phyloP scores from a whole-genome alignment of 2,888 invertebrate genomes.

The Pandemis cinnamomeana region DNA sequence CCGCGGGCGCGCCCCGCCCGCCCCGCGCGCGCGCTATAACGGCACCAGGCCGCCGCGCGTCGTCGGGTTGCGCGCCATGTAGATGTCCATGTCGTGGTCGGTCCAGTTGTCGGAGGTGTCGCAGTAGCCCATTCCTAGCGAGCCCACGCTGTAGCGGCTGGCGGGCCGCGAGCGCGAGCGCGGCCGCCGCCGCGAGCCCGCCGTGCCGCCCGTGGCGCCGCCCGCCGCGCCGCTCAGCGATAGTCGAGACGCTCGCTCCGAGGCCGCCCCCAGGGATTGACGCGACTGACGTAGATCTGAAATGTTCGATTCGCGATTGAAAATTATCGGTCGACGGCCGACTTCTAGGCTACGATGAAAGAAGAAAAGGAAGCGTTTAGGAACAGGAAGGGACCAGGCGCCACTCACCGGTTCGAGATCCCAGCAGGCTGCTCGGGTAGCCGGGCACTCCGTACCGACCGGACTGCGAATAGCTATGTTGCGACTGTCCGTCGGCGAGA shows the following conservation, averaged over 20 bases:
- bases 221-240: slow-evolving; percentile 88
- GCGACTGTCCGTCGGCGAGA: slow-evolving; percentile 94
- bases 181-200: slow-evolving; percentile 88
- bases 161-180: slow-evolving; percentile 92
- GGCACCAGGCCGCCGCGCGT: slow-evolving; percentile 93
- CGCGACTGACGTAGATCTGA: slow-evolving; percentile 93
- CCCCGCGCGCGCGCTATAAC: slow-evolving; percentile 83
- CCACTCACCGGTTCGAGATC: slow-evolving; percentile 78
- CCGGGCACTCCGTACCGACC: slow-evolving; percentile 90
- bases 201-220: slow-evolving; percentile 85
- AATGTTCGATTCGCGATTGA: slow-evolving; percentile 47
- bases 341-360: slow-evolving; percentile 40
- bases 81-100: slow-evolving; percentile 97
- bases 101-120: slow-evolving; percentile 97
- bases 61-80: slow-evolving; percentile 96
- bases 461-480: slow-evolving; percentile 94
- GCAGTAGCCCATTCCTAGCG: slow-evolving; percentile 93
- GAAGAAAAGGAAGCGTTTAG: slow-evolving; percentile 47
- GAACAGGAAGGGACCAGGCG: slow-evolving; percentile 44
- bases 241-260: slow-evolving; percentile 91
- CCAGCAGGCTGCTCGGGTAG: slow-evolving; percentile 88
- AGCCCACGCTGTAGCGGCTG: slow-evolving; percentile 92
- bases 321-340: neutral
- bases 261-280: slow-evolving; percentile 92
- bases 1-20: slow-evolving; percentile 55